These are phyloP conservation scores for Sacculina carcini DNA, from an alignment of 2,888 invertebrate species.

Conservation along the genomic window DNA sequence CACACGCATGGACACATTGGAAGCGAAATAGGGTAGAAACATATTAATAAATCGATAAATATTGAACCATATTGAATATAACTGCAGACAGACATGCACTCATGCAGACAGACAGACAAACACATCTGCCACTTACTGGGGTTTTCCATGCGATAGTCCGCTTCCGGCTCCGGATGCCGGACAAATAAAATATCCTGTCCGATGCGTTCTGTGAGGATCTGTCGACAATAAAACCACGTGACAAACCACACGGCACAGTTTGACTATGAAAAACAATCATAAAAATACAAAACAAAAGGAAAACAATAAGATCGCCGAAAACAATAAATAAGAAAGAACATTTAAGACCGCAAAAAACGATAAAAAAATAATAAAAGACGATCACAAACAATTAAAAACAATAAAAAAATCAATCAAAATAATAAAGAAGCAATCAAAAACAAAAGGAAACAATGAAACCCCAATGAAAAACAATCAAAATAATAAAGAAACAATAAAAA, in stretches of 20 bases:
- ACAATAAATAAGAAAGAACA: background rate
- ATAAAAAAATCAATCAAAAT: too few relatives aligned
- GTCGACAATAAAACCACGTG: conserved; percentile 14
- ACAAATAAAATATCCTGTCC: conserved; percentile 80
- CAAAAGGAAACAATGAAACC: too few relatives aligned
- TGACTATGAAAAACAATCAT: conserved; percentile 3
- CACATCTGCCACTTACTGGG: conserved; percentile 57
- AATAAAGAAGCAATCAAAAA: background rate
- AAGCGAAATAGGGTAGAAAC: too few relatives aligned
- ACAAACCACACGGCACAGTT: background rate
- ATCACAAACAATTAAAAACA: background rate
- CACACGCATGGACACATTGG: too few relatives aligned
- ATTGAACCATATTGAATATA: too few relatives aligned
- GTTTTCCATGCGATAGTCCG: conserved; percentile 79
- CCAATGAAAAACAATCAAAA: too few relatives aligned
- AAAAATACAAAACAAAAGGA: conserved; percentile 6
- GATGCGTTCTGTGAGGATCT: conserved; percentile 88
- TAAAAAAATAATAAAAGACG: background rate
- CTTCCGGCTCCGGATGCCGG: conserved; percentile 81
- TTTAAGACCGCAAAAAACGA: background rate
- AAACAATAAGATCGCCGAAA: background rate
- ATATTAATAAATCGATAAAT: too few relatives aligned
- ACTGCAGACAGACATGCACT: too few relatives aligned
- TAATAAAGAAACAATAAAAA: too few relatives aligned
- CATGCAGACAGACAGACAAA: too few relatives aligned